Base-by-base conservation (phyloP, 2,797 vertebrate species). In the Hylomyscus alleni region DNA sequence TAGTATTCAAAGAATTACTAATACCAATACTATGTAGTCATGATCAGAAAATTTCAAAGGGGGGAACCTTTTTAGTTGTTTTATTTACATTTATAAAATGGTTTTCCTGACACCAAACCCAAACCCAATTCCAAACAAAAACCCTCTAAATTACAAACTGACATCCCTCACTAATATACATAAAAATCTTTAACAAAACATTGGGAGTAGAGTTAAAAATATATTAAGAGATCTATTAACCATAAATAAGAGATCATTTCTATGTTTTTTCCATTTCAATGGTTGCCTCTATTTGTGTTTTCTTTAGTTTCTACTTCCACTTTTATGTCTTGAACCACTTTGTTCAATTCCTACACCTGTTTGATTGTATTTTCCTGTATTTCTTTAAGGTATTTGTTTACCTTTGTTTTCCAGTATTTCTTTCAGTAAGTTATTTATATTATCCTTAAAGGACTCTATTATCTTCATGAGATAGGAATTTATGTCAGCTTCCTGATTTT, bases 41-140 rank as follows among this genome's bases (percentile, higher is more conserved):
- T 58, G 67, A 91, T 95, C 19, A 54, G 26, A 75, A 95, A 95
- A 85, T 47, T 90, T 60, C 73, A 91, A 67, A 85, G 6, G 40
- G 56, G 6, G 20, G 20, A 91, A 75, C 3, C 89, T n/a, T 89
- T 90, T 86, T 7, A 26, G 72, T 78, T 6, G 62, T 87, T 75
- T 67, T 50, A n/a, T 86, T 69, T 31, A 50, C 3, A 2, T 86
- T 89, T 92, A 60, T 82, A 29, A 93, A 82, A 34, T n/a, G 89
- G 77, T 78, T 86, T 52, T 31, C 3, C 13, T 92, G 14, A 75
- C 31, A 52, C 2, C 19, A 82, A 86, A 89, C 54, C 6, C 65
- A 73, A 19, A 67, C 44, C 58, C 40, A 65, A 15, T 9, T 50
- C 14, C 58, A 54, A 93, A 15, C 40, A 50, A 47, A 90, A 17